Conservation (phyloP, 2,113 vertebrate species). For the Myrmecophaga tridactyla region DNA sequence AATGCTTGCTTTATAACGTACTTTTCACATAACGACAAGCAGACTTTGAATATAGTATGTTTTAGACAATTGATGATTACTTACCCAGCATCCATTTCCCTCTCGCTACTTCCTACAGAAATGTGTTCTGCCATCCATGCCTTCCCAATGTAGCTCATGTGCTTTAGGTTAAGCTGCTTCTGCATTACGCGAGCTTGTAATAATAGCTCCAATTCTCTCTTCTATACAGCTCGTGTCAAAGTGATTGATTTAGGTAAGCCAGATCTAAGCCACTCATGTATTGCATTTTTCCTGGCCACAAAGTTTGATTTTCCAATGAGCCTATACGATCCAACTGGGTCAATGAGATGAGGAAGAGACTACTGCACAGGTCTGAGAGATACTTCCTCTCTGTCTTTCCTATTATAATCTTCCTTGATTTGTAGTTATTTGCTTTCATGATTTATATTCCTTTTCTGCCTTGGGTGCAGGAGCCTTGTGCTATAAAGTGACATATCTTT, state of each 20-base stretch:
- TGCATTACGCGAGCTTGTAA: neutral
- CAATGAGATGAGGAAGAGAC: neutral
- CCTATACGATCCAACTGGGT: neutral
- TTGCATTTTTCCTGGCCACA: neutral
- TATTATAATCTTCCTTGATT: neutral
- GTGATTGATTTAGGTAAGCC: neutral
- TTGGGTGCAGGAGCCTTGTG: neutral
- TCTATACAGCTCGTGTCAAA: neutral
- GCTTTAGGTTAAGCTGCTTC: neutral
- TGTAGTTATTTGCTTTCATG: neutral
- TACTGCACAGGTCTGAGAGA: neutral
- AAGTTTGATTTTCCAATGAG: neutral
- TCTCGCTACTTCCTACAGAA: rapidly evolving
- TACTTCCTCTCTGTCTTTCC: neutral
- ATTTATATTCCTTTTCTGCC: neutral
- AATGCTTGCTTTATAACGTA: neutral
- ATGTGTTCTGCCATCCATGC: neutral
- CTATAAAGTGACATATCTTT: neutral
- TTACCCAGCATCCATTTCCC: neutral
- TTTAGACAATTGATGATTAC: neutral
- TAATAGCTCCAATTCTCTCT: neutral
- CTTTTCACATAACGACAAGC: neutral
- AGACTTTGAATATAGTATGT: neutral
- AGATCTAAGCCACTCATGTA: neutral
- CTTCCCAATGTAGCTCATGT: neutral